phyloP scores from a whole-genome alignment of 2,113 vertebrate genomes.

The Dicrurus megarhynchus region DNA sequence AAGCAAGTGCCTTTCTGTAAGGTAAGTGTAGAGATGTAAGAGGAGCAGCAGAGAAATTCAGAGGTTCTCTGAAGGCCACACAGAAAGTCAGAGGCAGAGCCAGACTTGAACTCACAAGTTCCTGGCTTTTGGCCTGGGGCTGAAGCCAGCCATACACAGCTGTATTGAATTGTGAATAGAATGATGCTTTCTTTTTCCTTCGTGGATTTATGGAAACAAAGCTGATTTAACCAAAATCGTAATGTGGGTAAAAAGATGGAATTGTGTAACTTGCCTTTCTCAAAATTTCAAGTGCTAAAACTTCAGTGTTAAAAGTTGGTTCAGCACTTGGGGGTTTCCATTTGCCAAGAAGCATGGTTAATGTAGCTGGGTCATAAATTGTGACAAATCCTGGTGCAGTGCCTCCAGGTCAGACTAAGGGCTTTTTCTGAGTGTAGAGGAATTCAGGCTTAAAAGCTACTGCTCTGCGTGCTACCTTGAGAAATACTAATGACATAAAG shows the following conservation, averaged over 20 bases:
- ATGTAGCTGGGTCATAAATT: not conserved
- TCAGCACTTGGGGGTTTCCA: not conserved
- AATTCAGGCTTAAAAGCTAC: not conserved
- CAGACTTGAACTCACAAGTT: constrained; percentile 42
- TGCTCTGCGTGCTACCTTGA: not conserved
- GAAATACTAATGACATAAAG: not conserved
- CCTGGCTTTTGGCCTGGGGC: constrained; percentile 28
- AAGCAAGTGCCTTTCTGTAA: not conserved
- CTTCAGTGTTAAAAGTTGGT: not conserved
- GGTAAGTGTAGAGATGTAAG: not conserved
- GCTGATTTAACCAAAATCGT: not conserved
- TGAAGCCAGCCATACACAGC: not conserved
- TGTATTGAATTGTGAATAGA: constrained; percentile 17
- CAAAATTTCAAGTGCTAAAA: not conserved
- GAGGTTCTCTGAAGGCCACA: not conserved
- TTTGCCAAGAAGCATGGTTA: not conserved
- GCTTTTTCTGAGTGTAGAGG: not conserved
- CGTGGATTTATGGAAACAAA: not conserved
- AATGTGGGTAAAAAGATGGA: not conserved
- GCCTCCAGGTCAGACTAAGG: not conserved
- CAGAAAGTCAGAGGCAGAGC: constrained; percentile 3
- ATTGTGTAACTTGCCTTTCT: not conserved
- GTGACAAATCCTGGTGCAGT: not conserved
- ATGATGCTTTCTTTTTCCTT: not conserved
- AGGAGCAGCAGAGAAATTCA: not conserved